Evolutionary conservation across 2,888 invertebrate species (phyloP), one percentile per base, ranked within the genome.

Genomic region (Chesias legatella): DNA sequence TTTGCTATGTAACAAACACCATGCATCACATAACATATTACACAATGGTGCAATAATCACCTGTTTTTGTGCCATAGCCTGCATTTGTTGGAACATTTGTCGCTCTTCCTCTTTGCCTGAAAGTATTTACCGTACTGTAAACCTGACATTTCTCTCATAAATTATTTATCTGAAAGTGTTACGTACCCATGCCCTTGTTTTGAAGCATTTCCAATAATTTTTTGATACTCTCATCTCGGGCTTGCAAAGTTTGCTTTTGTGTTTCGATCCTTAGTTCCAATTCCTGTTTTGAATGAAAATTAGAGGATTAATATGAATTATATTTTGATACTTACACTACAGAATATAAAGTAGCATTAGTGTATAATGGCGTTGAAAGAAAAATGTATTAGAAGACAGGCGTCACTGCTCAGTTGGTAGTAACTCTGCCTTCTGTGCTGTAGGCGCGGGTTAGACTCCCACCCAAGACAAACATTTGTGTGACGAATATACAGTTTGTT

Each of bases 161-260:
- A 48, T 42, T 38, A 30, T 28, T 36, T 40, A 29, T 33, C 27
- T 27, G 26, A 8, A 13, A 32, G 6, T 27, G 4, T 23, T 58
- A 85, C 95, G 92, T 90, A 96, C 97, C 96, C 92, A 97, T 95
- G 81, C 97, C 97, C 90, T 97, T 98, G 79, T 95, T 97, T 84
- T 98, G 98, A 46, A 99, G 91, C 98, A 99, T 98, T 90, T 99
- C 98, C 71, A 99, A 91, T 67, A 99, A 91, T 86, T 98, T 98
- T 90, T 98, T 98, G 79, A 99, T 98, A 84, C 98, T 98, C 74
- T 98, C 98, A 86, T 99, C 98, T 64, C 98, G 91, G 31, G 98
- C 97, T 73, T 95, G 94, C 58, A 99, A 90, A 29, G 98, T 99
- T 89, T 98, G 98, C 84, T 98, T 98, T 88, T 99, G 98, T 21